Evolutionary conservation across 2,888 invertebrate genomes (phyloP), one percentile per base, ranked within the genome.

Genomic region (Polymixis lichenea): DNA sequence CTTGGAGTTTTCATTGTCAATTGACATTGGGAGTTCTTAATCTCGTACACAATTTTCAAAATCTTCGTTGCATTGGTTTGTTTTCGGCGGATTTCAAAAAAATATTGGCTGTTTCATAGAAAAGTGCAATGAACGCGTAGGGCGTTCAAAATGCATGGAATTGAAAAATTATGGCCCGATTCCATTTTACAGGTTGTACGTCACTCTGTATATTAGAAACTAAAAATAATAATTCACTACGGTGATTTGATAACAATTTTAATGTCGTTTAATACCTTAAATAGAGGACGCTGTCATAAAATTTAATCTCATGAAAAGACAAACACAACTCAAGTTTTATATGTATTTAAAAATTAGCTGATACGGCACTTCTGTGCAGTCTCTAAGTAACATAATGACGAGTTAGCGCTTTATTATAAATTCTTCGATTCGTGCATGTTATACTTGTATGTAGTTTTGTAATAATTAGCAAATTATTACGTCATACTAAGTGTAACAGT

Each of bases 391-490:
- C 28, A 8, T 25, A 53, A 11, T 19, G 25, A 19, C 13, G n/a
- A 71, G 32, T 60, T 13, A 28, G 70, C 69, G 68, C 1, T 43
- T 62, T 62, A 3, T 60, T 78, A 51, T 51, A 46, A 43, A 61
- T 79, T 68, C 32, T 60, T 38, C 28, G 19, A 64, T 25, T 51
- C 75, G n/a, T 53, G 61, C 19, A 49, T 9, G 1, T 17, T 43
- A 4, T 17, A 77, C n/a, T 28, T 55, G 15, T n/a, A 46, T 61
- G 46, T 58, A n/a, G 58, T 68, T 68, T 68, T 67, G 62, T 51
- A 32, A 60, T 70, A 78, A 74, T 38, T 55, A 32, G 56, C 61
- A 68, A 68, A 56, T 70, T 68, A 60, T 78, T 32, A 82, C 75
- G 68, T 79, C 75, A 79, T 53, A 19, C 28, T 25, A 19, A n/a